Base-by-base conservation (phyloP, 1,140 invertebrate genomes). In the Aphis craccivora region DNA sequence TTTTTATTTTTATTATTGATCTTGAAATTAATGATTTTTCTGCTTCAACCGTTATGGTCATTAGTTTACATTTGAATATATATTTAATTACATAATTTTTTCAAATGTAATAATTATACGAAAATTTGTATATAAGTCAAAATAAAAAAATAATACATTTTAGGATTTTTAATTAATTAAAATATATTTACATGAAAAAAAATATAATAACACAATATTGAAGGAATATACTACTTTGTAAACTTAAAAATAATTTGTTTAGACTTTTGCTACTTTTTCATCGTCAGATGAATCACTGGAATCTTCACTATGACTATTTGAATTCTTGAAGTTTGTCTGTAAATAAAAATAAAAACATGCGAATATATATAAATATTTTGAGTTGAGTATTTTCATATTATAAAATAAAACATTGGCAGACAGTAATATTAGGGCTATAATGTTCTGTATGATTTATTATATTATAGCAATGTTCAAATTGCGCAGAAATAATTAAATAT, bases 201-300 rank as follows among this genome's bases (percentile, higher is more conserved):
- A 91, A 43, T 53, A 89, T 22, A 89, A 55, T 14, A 92, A 92
- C 67, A 93, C 76, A 93, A 53, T 93, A 86, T 55, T 30, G 48
- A 86, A 93, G 30, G 7, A 81, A 35, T 91, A 22, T 30, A 81
- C 90, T 91, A 91, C 90, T 91, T 40, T 91, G 20, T 45, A 45
- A 91, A 67, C 40, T 91, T 45, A 37, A 83, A 76, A 81, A 23
- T 83, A 81, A 48, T 51, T 83, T 51, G 40, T 43, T 84, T 86
- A 93, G 43, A 86, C 48, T 93, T 93, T 92, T 48, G 67, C 37
- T 25, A 84, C 91, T 93, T 93, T 90, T 84, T 93, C 91, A 55
- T 93, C 91, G 20, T 93, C 91, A 86, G 43, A 51, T 43, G 91
- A 93, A n/a, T 84, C 90, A 83, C 67, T 83, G 30, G 55, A 83